Percentiles rank a stretch among this genome's conserved stretches.
Evolutionary conservation across 64 coral and sea anemone genomes (phyloP).

Genomic region (Exaiptasia diaphana): DNA sequence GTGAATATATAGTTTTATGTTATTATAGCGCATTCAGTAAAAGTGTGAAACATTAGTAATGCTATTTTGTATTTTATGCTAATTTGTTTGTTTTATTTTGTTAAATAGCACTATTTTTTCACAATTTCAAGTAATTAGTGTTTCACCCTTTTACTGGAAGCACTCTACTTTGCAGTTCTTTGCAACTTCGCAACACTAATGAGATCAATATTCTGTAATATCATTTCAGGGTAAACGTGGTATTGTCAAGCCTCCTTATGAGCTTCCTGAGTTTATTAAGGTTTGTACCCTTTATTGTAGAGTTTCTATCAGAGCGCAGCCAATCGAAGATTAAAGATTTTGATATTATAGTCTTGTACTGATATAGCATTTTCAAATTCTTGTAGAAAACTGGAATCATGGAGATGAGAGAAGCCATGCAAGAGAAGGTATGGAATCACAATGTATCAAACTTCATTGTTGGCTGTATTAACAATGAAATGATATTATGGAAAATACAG

Average conservation of each 20-base stretch:
- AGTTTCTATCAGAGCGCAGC: neutral
- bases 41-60: too few relatives aligned
- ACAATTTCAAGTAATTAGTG: too few relatives aligned
- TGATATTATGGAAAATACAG: too few relatives aligned
- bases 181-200: too few relatives aligned
- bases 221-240: conserved; percentile 84
- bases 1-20: too few relatives aligned
- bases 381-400: conserved; percentile 95
- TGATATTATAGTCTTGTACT: neutral
- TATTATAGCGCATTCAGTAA: too few relatives aligned
- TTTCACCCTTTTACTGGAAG: too few relatives aligned
- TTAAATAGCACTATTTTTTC: too few relatives aligned
- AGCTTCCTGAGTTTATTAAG: conserved; percentile 98
- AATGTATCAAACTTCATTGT: neutral
- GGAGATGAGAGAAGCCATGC: conserved; percentile 99
- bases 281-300: conserved; percentile 10
- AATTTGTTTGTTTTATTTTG: too few relatives aligned
- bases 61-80: too few relatives aligned
- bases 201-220: too few relatives aligned
- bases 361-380: neutral
- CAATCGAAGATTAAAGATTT: neutral
- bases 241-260: conserved; percentile 95
- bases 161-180: too few relatives aligned
- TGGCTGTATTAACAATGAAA: neutral
- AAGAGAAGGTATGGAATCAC: conserved; percentile 65